Evolutionary conservation across 2,797 vertebrate species (phyloP).

Genomic region (Sternarchorhynchus goeldii): DNA sequence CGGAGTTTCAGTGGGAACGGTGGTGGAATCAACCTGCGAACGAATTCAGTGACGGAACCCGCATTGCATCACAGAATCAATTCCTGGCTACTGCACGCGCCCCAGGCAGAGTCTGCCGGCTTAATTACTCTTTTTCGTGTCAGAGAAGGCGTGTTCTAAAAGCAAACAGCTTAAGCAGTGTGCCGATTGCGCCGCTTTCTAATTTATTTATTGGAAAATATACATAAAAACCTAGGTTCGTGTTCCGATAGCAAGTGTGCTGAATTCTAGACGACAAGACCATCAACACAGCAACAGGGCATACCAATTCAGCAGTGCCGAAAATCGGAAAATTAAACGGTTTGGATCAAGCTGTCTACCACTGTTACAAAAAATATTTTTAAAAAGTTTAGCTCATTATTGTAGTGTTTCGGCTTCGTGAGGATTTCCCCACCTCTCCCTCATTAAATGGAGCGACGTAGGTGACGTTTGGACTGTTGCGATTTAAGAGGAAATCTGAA

Average conservation of each 20-base stretch:
- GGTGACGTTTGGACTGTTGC: slow-evolving; percentile 71
- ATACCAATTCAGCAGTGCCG: slow-evolving; percentile 40
- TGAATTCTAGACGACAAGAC: slow-evolving; percentile 26
- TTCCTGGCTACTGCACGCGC: no score
- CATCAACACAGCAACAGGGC: slow-evolving; percentile 61
- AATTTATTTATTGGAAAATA: slow-evolving; percentile 50
- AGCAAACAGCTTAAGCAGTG: slow-evolving; percentile 8
- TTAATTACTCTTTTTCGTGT: slow-evolving; percentile 43
- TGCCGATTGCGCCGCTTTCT: slow-evolving; percentile 1
- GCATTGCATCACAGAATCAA: slow-evolving; percentile 81
- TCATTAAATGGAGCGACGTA: slow-evolving; percentile 72
- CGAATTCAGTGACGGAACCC: slow-evolving; percentile 68
- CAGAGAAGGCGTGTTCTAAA: slow-evolving; percentile 39
- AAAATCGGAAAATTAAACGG: slow-evolving; percentile 40
- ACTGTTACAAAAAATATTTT: background rate
- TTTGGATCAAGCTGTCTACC: slow-evolving; percentile 9
- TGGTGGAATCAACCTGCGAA: no score
- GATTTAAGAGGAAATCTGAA: slow-evolving; percentile 42
- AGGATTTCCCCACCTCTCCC: slow-evolving; percentile 49
- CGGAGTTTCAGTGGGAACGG: no score
- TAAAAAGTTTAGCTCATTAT: slow-evolving; percentile 25
- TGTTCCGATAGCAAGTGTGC: slow-evolving; percentile 58
- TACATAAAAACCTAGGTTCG: slow-evolving; percentile 56
- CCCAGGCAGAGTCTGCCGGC: slow-evolving; percentile 17
- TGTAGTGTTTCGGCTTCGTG: slow-evolving; percentile 26